Conservation (phyloP, 2,113 vertebrate species). For the Chloebia gouldiae region DNA sequence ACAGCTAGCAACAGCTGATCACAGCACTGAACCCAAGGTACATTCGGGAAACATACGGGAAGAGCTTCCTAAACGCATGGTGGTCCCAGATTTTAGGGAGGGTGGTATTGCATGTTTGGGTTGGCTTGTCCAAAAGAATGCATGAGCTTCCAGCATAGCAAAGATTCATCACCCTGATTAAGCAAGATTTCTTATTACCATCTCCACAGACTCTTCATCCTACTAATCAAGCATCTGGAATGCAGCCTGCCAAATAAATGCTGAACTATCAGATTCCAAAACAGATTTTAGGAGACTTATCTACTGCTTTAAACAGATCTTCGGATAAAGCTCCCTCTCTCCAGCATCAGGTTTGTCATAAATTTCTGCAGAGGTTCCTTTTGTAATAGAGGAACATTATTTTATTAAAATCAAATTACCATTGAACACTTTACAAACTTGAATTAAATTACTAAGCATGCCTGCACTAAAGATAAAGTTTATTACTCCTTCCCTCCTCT, state of each 20-base stretch:
- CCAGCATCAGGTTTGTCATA: background rate
- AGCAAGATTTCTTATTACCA: conserved; percentile 25
- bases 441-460: conserved; percentile 20
- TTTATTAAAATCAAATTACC: conserved; percentile 47
- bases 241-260: background rate
- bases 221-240: conserved; percentile 27
- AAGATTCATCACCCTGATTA: conserved; percentile 31
- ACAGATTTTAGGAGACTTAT: conserved; percentile 19
- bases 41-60: rapidly evolving
- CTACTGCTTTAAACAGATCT: background rate
- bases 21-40: background rate
- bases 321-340: background rate
- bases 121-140: conserved; percentile 18
- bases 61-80: background rate
- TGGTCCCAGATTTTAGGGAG: background rate
- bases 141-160: background rate
- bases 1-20: background rate
- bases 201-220: background rate
- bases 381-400: background rate
- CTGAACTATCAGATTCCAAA: conserved; percentile 43
- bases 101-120: background rate
- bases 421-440: background rate
- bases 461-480: background rate
- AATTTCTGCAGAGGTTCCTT: background rate
- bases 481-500: background rate